phyloP scores from a whole-genome alignment of 2,888 invertebrate species.

The Lysandra bellargus region DNA sequence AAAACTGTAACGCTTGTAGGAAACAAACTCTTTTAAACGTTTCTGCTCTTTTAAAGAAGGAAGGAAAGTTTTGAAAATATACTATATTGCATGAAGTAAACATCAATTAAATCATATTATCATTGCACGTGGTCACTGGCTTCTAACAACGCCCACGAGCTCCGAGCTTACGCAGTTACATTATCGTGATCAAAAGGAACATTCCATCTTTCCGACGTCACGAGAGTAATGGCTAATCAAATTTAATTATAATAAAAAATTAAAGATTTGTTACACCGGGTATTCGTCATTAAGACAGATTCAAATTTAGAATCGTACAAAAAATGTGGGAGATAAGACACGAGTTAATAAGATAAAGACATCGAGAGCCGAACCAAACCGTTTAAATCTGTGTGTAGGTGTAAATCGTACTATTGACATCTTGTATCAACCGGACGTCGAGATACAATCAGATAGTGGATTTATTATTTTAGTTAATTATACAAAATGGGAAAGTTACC shows the following conservation, averaged over 20 bases:
- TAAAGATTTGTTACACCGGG: neutral
- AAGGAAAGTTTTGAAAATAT: neutral
- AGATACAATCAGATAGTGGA: neutral
- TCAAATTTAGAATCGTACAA: neutral
- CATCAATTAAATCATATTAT: neutral
- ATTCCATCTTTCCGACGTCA: slow-evolving; percentile 11
- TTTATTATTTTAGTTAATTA: neutral
- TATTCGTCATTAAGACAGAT: neutral
- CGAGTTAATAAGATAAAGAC: slow-evolving; percentile 16
- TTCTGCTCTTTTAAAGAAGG: neutral
- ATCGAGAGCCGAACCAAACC: neutral
- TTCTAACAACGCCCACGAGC: slow-evolving; percentile 13
- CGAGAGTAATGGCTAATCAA: slow-evolving; percentile 14
- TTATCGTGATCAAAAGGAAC: slow-evolving; percentile 20
- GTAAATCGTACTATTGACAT: slow-evolving; percentile 2
- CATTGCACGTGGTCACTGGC: slow-evolving; percentile 2
- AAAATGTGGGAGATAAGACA: slow-evolving; percentile 3
- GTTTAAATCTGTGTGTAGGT: slow-evolving; percentile 15
- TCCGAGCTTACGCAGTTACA: slow-evolving; percentile 5
- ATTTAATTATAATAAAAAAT: slow-evolving; percentile 13
- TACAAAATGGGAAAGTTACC: neutral
- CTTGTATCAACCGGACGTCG: neutral
- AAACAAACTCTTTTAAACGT: neutral
- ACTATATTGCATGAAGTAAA: neutral
- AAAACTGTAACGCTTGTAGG: neutral